Conservation (phyloP, 2,113 vertebrate species). For the Ailuropoda melanoleuca region DNA sequence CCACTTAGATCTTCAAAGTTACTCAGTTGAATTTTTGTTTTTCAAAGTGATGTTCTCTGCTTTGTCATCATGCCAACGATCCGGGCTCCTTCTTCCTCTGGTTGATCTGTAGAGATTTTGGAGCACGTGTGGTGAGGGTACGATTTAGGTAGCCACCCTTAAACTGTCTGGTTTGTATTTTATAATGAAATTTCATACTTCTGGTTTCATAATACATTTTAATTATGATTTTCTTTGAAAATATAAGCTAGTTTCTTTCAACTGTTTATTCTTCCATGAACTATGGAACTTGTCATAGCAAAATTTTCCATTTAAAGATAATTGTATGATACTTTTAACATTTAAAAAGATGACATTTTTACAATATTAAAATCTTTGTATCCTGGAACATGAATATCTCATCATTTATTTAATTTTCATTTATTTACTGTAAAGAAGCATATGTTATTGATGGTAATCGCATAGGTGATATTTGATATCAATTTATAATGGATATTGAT, state of each 20-base stretch:
- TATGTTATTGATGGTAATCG: not conserved
- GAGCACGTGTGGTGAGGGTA: not conserved
- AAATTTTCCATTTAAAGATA: not conserved
- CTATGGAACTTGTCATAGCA: not conserved
- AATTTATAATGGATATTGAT: not conserved
- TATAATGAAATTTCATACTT: not conserved
- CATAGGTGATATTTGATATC: not conserved
- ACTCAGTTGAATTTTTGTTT: not conserved
- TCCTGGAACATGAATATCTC: not conserved
- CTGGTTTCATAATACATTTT: not conserved
- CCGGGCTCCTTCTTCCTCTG: not conserved
- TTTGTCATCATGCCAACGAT: not conserved
- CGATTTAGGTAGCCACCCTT: not conserved
- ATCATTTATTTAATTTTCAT: not conserved
- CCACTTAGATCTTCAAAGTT: not conserved
- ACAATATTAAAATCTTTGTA: not conserved
- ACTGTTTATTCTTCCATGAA: not conserved
- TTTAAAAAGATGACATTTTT: not conserved
- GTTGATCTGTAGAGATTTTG: not conserved
- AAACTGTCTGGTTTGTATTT: not conserved
- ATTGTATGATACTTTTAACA: not conserved
- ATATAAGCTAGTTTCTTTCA: not conserved
- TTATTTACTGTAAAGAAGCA: not conserved
- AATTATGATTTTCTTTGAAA: not conserved
- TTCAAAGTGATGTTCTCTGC: not conserved